A percentile compares a stretch with the other conserved stretches of the same genome.
Evolutionary conservation across 2,888 invertebrate genomes (phyloP).

Genomic region (Melitaea athalia): DNA sequence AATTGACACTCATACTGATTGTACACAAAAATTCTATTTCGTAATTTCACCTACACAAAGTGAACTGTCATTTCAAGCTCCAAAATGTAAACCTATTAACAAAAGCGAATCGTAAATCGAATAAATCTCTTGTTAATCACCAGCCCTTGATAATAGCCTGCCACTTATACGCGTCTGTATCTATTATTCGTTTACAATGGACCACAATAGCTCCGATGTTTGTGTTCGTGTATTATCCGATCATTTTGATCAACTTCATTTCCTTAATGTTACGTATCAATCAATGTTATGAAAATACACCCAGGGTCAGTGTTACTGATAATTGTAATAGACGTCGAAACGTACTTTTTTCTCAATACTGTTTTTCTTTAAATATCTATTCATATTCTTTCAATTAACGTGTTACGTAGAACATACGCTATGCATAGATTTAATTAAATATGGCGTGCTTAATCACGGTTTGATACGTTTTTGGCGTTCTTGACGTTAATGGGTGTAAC

Average conservation of each 20-base stretch:
- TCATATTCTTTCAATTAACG: too few species aligned
- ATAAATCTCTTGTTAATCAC: conserved; percentile 13
- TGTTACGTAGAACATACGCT: too few species aligned
- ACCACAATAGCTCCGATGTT: conserved; percentile 17
- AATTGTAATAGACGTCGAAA: too few species aligned
- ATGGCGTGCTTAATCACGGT: too few species aligned
- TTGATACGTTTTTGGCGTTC: too few species aligned
- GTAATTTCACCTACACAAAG: neutral
- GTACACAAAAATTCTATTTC: too few species aligned
- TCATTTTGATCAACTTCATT: neutral
- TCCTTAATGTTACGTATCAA: conserved; percentile 8
- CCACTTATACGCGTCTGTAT: conserved; percentile 3
- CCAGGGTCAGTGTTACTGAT: too few species aligned
- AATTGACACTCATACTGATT: too few species aligned
- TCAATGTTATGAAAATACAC: neutral
- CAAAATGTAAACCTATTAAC: neutral
- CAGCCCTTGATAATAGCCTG: conserved; percentile 2
- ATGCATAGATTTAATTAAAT: too few species aligned
- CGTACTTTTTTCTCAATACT: too few species aligned
- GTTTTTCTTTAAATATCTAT: too few species aligned
- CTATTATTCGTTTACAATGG: conserved; percentile 23
- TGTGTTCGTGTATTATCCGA: conserved; percentile 11
- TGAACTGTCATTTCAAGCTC: neutral
- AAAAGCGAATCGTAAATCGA: neutral
- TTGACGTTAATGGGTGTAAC: too few species aligned